Evolutionary conservation across 2,113 vertebrate genomes (phyloP), one percentile per base, ranked within the genome.

Genomic region (Pedionomus torquatus): DNA sequence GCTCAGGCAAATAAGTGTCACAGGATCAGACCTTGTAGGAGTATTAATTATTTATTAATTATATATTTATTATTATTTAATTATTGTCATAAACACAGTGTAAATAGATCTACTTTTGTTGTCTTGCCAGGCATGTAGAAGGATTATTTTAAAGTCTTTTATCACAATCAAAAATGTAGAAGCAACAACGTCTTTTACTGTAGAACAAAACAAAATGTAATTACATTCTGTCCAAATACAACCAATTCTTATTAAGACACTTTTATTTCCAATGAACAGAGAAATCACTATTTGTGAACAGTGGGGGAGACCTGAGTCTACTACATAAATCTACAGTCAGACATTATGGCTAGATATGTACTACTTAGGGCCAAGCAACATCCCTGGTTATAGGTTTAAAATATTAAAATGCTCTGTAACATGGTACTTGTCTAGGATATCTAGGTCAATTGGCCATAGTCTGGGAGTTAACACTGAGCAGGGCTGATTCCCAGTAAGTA

Each of bases 111-210:
- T 55, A 20, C 3, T 82, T 93, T 71, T 82, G 16, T n/a, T 64
- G 8, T 57, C 26, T 82, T 74, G 23, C 17, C 58, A 25, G 33
- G 7, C 9, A 1, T 4, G 3, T 28, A 60, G 44, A 80, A 85
- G 5, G 18, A 63, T 44, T 57, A 74, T 49, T 82, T 83, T 54
- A 14, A 57, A 71, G 19, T 77, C 49, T 51, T 52, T n/a, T 65
- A 39, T 39, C 2, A 35, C 23, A 24, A 55, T 4, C 7, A 74
- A 52, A 90, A 77, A 10, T 43, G 7, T 64, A 51, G 37, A 90
- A 60, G 9, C 2, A 90, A 71, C 1, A 0, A 0, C 31, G n/a
- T 48, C 30, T 68, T 20, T 30, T 37, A 7, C 8, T 23, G 23
- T 2, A 77, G 35, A 72, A 66, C 2, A 39, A 48, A 10, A 57